Evolutionary conservation across 2,888 invertebrate species (phyloP).

Genomic region (Melolontha melolontha): DNA sequence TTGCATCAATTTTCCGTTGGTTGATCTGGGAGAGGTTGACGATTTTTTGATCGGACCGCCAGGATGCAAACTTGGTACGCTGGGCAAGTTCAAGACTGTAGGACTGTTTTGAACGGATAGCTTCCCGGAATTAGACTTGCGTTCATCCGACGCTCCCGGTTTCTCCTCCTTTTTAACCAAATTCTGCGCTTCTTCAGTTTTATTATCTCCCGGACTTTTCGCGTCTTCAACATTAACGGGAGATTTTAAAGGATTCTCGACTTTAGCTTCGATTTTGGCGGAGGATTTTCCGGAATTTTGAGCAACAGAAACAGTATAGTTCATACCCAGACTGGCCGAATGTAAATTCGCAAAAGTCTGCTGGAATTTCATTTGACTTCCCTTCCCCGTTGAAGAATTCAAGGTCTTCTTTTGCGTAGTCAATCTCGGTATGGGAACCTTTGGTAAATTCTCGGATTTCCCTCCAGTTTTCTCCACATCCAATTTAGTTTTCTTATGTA

Average conservation of each 20-base stretch:
- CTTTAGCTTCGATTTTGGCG: constrained; percentile 26
- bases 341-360: constrained; percentile 57
- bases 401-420: constrained; percentile 50
- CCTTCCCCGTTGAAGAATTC: constrained; percentile 39
- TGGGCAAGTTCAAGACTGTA: constrained; percentile 5
- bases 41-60: not conserved
- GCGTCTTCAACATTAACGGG: not conserved
- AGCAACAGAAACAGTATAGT: constrained; percentile 61
- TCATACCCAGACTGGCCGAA: constrained; percentile 61
- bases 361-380: constrained; percentile 44
- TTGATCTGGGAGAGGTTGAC: not conserved
- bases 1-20: constrained; percentile 5
- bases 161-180: constrained; percentile 18
- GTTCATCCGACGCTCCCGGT: not conserved
- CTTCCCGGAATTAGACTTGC: not conserved
- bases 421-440: constrained; percentile 58
- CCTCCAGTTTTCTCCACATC: constrained; percentile 50
- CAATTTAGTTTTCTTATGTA: constrained; percentile 60
- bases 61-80: not conserved
- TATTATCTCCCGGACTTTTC: not conserved
- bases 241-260: constrained; percentile 8
- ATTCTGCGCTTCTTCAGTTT: constrained; percentile 11
- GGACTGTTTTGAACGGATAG: not conserved
- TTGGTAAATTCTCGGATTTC: constrained; percentile 22
- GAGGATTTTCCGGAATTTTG: constrained; percentile 41